These are phyloP conservation scores for Marmota flaviventris DNA, from an alignment of 2,113 vertebrate genomes.

Conservation along the genomic window DNA sequence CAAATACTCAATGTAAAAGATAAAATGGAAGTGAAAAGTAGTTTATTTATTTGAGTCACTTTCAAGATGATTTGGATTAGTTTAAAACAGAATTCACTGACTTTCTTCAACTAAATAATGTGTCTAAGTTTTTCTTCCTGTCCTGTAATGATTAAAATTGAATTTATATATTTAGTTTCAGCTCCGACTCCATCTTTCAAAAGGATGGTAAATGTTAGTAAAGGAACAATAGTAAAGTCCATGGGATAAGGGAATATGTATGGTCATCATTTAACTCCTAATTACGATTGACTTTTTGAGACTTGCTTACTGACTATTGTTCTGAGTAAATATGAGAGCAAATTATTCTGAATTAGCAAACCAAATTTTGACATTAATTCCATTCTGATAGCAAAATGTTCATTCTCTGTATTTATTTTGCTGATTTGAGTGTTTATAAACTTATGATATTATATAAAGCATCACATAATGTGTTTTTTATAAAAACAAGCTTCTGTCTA, in stretches of 20 bases:
- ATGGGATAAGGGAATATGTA: not conserved
- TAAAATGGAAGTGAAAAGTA: slow-evolving; percentile 18
- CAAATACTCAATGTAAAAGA: not conserved
- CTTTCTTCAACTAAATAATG: not conserved
- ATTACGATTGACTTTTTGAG: not conserved
- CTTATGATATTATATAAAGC: not conserved
- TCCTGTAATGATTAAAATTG: not conserved
- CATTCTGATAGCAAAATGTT: not conserved
- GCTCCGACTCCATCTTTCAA: not conserved
- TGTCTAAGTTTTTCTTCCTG: not conserved
- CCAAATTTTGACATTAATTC: not conserved
- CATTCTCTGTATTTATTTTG: not conserved
- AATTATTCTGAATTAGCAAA: slow-evolving; percentile 37
- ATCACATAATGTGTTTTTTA: not conserved
- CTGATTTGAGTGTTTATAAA: not conserved
- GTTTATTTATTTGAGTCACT: not conserved
- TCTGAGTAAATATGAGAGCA: not conserved
- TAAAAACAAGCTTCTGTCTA: not conserved
- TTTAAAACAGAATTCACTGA: not conserved
- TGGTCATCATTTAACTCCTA: not conserved
- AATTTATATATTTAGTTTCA: not conserved
- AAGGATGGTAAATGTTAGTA: not conserved
- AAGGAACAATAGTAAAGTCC: not conserved
- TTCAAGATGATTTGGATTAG: not conserved
- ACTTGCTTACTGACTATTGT: not conserved